Conservation (phyloP, 1,140 invertebrate genomes). For the Oppia nitens region DNA sequence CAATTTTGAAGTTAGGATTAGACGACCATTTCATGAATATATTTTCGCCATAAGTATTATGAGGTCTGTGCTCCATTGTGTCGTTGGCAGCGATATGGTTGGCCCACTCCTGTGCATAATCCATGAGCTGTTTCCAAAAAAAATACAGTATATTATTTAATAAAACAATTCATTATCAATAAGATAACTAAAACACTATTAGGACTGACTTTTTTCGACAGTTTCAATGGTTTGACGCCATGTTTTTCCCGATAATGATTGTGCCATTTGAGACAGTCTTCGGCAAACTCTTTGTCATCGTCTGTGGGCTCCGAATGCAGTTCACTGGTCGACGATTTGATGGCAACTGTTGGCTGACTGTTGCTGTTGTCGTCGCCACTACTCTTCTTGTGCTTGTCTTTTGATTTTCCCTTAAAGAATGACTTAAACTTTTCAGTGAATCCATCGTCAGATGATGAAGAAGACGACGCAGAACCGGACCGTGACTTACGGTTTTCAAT, state of each 20-base stretch:
- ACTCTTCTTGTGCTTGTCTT: no score
- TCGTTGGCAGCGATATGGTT: conserved; percentile 43
- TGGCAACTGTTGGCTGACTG: background rate
- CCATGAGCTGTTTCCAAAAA: conserved; percentile 37
- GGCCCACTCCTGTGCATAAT: conserved; percentile 64
- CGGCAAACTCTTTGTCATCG: conserved; percentile 32
- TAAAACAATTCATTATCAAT: background rate
- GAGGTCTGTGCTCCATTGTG: conserved; percentile 38
- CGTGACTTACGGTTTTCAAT: background rate
- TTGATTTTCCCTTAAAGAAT: background rate
- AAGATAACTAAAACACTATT: background rate
- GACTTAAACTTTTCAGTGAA: background rate
- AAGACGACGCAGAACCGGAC: background rate
- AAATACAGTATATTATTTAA: background rate
- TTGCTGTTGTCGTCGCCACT: background rate
- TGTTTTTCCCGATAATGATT: conserved; percentile 60
- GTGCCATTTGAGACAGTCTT: conserved; percentile 47
- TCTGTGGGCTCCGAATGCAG: background rate
- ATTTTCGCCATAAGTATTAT: conserved; percentile 50
- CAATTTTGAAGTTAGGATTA: conserved; percentile 44
- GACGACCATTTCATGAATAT: conserved; percentile 56
- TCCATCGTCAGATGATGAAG: background rate
- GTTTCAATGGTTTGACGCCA: conserved; percentile 43
- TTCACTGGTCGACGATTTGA: background rate
- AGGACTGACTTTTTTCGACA: conserved; percentile 47